Percentiles rank a stretch among this genome's conserved stretches.
Evolutionary conservation across 1,140 invertebrate genomes (phyloP).

Genomic region (Rhysida immarginata): DNA sequence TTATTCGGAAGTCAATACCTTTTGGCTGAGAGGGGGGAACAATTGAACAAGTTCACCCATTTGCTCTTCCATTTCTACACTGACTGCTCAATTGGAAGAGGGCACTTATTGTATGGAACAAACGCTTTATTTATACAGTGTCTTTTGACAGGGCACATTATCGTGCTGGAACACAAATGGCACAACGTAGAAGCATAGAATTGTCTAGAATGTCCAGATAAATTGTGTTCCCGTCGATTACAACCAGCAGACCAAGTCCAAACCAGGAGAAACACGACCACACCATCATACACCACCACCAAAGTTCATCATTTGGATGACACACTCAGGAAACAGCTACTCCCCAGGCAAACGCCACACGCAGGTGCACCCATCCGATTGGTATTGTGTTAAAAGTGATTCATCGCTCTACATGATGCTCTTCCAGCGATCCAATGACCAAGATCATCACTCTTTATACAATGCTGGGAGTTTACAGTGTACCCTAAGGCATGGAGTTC

Average conservation of each 20-base stretch:
- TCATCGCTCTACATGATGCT: neutral
- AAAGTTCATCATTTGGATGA: neutral
- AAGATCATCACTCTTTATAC: neutral
- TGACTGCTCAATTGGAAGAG: too few relatives aligned
- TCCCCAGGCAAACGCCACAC: neutral
- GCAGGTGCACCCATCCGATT: neutral
- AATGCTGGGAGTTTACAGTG: neutral
- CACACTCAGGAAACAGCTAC: neutral
- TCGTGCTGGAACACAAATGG: neutral
- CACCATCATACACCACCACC: neutral
- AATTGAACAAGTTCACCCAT: too few relatives aligned
- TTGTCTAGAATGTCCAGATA: neutral
- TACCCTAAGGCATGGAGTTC: neutral
- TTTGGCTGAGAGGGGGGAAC: too few relatives aligned
- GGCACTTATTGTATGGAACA: too few relatives aligned
- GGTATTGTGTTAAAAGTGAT: neutral
- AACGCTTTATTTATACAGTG: too few relatives aligned
- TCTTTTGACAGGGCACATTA: neutral
- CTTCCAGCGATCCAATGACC: neutral
- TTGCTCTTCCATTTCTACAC: too few relatives aligned
- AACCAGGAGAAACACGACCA: neutral
- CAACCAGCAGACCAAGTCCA: neutral
- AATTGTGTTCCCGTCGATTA: neutral
- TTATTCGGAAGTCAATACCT: too few relatives aligned
- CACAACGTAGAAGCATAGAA: neutral